Evolutionary conservation across 2,888 invertebrate genomes (phyloP), one percentile per base, ranked within the genome.

Genomic region (Rotaria socialis): DNA sequence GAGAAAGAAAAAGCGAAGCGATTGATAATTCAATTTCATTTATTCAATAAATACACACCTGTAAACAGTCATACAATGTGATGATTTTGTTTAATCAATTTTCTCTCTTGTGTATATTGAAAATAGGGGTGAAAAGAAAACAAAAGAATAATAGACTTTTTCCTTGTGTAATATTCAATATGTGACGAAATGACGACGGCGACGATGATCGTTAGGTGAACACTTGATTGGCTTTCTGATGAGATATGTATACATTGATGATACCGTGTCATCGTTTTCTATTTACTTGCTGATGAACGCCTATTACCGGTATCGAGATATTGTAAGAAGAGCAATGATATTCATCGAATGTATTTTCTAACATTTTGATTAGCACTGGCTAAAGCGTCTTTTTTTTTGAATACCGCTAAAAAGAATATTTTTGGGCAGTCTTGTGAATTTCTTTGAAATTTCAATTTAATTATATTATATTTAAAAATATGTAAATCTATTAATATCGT

Each of bases 21-120:
- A 67, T 67, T 67, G 67, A 27, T 67, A 67, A 67, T 67, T 67
- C 67, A 67, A 67, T 67, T 67, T 67, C 67, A 35, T 67, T 67
- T 52, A 52, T 52, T 52, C 67, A 67, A 67, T 35, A 67, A 67
- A 67, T 67, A 35, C 11, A 67, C 67, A 67, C 67, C 67, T 67
- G 67, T 67, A 67, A 67, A 67, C 67, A 67, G 35, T 16, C 60
- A 67, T 35, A 27, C 35, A 67, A 67, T 67, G 16, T 27, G 27
- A 67, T 67, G 67, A 67, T 67, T 67, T 67, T 27, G 67, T 67
- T 67, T 52, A 67, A 67, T 67, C 27, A 67, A 35, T 35, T 67
- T 35, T 67, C 67, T 67, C 27, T 35, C 27, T n/a, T 58, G 52
- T 52, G 52, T 52, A 52, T 52, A 52, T 52, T 52, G 52, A 52